phyloP scores from a whole-genome alignment of 2,113 vertebrate genomes.

The Protobothrops flavoviridis region DNA sequence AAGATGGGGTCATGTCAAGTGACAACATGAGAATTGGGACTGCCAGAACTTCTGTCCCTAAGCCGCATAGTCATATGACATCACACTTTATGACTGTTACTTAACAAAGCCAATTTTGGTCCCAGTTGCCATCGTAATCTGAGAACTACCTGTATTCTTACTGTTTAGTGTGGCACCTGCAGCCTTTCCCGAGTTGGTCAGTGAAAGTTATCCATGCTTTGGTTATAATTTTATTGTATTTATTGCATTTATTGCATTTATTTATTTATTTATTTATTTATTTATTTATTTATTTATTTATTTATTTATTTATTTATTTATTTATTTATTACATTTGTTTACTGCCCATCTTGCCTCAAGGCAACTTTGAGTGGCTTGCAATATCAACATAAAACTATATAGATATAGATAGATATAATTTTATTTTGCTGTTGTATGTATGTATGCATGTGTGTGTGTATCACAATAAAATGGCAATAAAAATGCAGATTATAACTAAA shows the following conservation, averaged over 20 bases:
- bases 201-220: background rate
- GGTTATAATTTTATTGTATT: background rate
- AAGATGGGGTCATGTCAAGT: background rate
- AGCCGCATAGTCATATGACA: background rate
- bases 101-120: background rate
- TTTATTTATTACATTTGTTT: no score
- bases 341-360: no score
- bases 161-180: background rate
- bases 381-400: background rate
- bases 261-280: no score
- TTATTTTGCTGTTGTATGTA: background rate
- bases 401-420: background rate
- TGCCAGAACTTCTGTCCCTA: background rate
- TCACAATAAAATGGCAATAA: background rate
- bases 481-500: background rate
- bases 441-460: background rate
- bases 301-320: no score
- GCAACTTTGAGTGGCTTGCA: no score
- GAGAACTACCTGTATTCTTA: background rate
- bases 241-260: no score
- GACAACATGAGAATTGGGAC: background rate
- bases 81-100: background rate
- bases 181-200: background rate
- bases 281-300: no score
- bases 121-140: background rate